Percentiles rank a stretch among this genome's conserved stretches.
These are phyloP conservation scores for Ametastegia equiseti DNA, from an alignment of 2,888 invertebrate genomes.

Conservation along the genomic window DNA sequence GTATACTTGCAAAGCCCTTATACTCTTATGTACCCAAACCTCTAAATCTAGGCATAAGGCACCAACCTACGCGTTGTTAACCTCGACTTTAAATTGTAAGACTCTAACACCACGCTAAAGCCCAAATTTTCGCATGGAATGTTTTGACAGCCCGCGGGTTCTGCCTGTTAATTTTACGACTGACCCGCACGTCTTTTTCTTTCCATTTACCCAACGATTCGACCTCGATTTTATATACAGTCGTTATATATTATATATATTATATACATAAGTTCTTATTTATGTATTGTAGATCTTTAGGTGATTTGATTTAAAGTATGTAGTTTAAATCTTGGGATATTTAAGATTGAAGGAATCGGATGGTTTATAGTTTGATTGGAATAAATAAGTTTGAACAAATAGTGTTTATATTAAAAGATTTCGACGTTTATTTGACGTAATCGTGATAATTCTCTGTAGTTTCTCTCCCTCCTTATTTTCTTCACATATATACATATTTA, in stretches of 20 bases:
- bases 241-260: no score
- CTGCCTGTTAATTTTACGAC: conserved; percentile 70
- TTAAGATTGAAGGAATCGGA: neutral
- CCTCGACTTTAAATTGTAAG: conserved; percentile 1
- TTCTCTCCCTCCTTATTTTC: neutral
- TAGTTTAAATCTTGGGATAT: no score
- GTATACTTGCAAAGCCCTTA: neutral
- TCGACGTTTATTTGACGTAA: conserved; percentile 44
- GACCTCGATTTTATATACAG: neutral
- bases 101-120: no score
- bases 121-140: conserved; percentile 61
- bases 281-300: no score
- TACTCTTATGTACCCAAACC: conserved; percentile 3
- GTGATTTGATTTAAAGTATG: no score
- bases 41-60: neutral
- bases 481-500: conserved; percentile 28
- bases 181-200: conserved; percentile 31
- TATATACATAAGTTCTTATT: no score
- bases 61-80: neutral
- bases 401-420: conserved; percentile 44
- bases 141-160: conserved; percentile 74
- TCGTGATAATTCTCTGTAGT: conserved; percentile 32
- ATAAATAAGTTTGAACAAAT: neutral
- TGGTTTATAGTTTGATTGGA: neutral
- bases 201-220: neutral